Evolutionary conservation across 2,888 invertebrate genomes (phyloP).

Genomic region (Drosophila parthenogenetica): DNA sequence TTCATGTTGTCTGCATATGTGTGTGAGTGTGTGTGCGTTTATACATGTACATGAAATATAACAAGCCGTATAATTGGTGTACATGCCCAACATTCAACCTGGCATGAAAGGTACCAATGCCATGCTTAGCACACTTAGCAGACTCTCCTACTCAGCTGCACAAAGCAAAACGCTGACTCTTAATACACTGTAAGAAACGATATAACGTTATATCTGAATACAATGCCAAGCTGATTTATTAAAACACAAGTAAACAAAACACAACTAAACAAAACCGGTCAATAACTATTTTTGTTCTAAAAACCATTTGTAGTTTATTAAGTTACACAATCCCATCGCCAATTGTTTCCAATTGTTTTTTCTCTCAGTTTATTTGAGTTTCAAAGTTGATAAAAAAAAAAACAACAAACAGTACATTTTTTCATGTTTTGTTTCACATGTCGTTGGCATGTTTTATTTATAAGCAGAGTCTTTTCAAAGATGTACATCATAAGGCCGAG

Average conservation of each 20-base stretch:
- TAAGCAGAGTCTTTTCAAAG: constrained; percentile 46
- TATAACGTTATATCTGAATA: too few species aligned
- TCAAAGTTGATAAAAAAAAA: constrained; percentile 20
- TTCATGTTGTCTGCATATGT: constrained; percentile 34
- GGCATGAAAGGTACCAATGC: constrained; percentile 23
- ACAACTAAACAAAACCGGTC: too few species aligned
- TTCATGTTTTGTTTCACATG: constrained; percentile 55
- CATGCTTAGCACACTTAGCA: constrained; percentile 18
- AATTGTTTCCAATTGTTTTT: neutral
- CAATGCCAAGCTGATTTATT: too few species aligned
- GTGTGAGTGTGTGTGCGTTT: constrained; percentile 13
- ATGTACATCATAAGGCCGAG: neutral
- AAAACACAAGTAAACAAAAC: too few species aligned
- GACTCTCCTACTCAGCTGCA: neutral
- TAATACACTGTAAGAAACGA: neutral
- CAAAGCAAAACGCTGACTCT: neutral
- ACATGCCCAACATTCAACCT: constrained; percentile 59
- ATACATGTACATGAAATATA: constrained; percentile 52
- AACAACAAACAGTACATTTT: constrained; percentile 24
- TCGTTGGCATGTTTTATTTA: constrained; percentile 71
- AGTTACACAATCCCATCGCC: too few species aligned
- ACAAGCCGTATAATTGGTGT: constrained; percentile 77
- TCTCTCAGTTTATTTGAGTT: constrained; percentile 13
- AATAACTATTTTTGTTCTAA: too few species aligned
- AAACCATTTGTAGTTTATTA: too few species aligned